phyloP scores from a whole-genome alignment of 2,113 vertebrate genomes.

The Bubalus kerabau region DNA sequence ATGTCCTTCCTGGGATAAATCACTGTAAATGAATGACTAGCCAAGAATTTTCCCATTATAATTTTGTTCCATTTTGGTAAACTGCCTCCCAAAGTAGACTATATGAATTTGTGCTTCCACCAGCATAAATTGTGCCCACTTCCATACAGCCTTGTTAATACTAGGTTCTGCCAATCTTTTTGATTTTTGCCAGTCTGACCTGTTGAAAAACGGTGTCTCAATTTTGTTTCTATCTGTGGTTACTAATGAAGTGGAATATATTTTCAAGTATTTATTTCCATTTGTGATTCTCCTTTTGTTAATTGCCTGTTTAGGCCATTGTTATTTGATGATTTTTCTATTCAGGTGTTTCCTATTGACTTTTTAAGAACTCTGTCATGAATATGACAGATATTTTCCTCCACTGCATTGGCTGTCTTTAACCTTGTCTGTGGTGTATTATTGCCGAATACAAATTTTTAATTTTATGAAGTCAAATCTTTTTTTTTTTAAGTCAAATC shows the following conservation, averaged over 20 bases:
- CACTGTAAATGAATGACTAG: background rate
- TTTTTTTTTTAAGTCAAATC: background rate
- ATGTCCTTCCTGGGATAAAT: background rate
- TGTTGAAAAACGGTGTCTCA: background rate
- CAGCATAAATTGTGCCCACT: background rate
- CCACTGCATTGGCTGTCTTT: background rate
- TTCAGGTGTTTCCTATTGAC: background rate
- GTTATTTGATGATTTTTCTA: background rate
- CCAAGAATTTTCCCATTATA: background rate
- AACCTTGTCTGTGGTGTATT: background rate
- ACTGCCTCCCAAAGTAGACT: background rate
- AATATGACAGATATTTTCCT: background rate
- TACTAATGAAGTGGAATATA: background rate
- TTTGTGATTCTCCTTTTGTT: slow-evolving; percentile 9
- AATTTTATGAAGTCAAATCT: background rate
- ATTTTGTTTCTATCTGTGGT: background rate
- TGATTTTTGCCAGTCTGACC: background rate
- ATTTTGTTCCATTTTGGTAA: background rate
- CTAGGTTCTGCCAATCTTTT: background rate
- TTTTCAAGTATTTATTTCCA: slow-evolving; percentile 3
- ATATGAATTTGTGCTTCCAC: background rate
- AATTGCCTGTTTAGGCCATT: background rate
- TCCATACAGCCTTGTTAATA: background rate
- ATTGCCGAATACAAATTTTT: background rate
- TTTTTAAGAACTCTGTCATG: background rate